Evolutionary conservation across 2,113 vertebrate genomes (phyloP), one percentile per base, ranked within the genome.

Genomic region (Macquaria australasica): DNA sequence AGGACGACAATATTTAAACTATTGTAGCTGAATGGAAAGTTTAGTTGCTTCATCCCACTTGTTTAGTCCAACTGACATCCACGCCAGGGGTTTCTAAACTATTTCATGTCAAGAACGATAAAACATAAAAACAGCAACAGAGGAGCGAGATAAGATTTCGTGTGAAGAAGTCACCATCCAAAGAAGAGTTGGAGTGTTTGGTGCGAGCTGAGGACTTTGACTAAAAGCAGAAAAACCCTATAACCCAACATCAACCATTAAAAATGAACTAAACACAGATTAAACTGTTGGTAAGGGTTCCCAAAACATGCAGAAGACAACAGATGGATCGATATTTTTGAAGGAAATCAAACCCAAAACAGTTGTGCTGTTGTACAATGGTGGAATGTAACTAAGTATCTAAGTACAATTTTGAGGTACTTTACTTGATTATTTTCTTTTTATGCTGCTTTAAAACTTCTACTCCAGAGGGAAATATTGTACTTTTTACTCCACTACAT

Each of bases 11-110:
- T 75, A 80, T 81, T 78, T 50, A 43, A 76, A 60, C 39, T 45
- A 60, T 51, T 45, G 45, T 43, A 18, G 37, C 15, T 62, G 16
- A 43, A 66, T 84, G 15, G 25, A 60, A 31, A 25, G 48, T 51
- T 15, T 8, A 14, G 12, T 51, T 41, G 48, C 55, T 79, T 55
- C 51, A 56, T 73, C 48, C 56, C 66, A 74, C 41, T 64, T 72
- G 78, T 71, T 87, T 28, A 28, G 31, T 64, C n/a, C 72, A 50
- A 53, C 15, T 18, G 60, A 58, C 72, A 83, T 83, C 18, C 34
- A 75, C 0, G 5, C 4, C 3, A 15, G 9, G 53, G 69, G 6
- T 63, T 37, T 14, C 8, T 21, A 60, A 70, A 76, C 34, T 25
- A 48, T n/a, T 67, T 76, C 16, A 68, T 48, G 28, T 58, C 23